These are phyloP conservation scores for Corythoichthys haematopterus DNA, from an alignment of 2,113 vertebrate genomes.

Conservation along the genomic window DNA sequence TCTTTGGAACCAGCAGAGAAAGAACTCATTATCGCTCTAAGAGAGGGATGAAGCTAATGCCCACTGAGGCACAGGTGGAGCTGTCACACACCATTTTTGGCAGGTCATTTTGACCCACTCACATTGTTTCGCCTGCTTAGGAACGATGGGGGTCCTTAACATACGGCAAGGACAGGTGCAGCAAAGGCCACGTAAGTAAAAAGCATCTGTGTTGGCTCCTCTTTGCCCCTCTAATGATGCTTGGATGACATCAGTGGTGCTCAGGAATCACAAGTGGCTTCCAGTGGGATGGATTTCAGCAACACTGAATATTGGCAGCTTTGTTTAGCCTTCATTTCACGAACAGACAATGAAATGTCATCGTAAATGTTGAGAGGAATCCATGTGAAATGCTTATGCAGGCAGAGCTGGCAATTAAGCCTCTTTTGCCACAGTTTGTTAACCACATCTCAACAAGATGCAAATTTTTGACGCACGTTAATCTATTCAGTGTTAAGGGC, in stretches of 20 bases:
- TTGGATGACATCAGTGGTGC: slow-evolving; percentile 29
- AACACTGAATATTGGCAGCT: slow-evolving; percentile 10
- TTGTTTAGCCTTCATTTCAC: slow-evolving; percentile 14
- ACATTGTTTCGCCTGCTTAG: slow-evolving; percentile 47
- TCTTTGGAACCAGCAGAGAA: slow-evolving; percentile 40
- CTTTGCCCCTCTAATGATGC: slow-evolving; percentile 30
- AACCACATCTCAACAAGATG: slow-evolving; percentile 24
- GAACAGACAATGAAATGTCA: slow-evolving; percentile 24
- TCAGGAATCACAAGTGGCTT: slow-evolving; percentile 18
- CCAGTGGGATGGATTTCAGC: slow-evolving; percentile 19
- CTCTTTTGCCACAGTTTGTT: slow-evolving; percentile 48
- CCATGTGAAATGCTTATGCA: slow-evolving; percentile 20
- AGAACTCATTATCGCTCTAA: slow-evolving; percentile 45
- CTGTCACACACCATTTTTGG: slow-evolving; percentile 54
- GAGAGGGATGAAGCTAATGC: slow-evolving; percentile 25
- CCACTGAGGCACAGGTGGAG: slow-evolving; percentile 57
- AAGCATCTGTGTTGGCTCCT: slow-evolving; percentile 44
- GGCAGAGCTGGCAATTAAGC: slow-evolving; percentile 40
- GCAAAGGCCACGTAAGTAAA: slow-evolving; percentile 31
- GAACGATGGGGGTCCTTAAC: slow-evolving; percentile 35
- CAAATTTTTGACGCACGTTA: slow-evolving; percentile 54
- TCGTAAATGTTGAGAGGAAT: slow-evolving; percentile 10
- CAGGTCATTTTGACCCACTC: slow-evolving; percentile 43
- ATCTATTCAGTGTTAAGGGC: slow-evolving; percentile 51
- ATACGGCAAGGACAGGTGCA: slow-evolving; percentile 60